Percentiles rank a stretch among this genome's conserved stretches.
These are phyloP conservation scores for Pachymerium ferrugineum DNA, from an alignment of 2,888 invertebrate genomes.

Conservation along the genomic window DNA sequence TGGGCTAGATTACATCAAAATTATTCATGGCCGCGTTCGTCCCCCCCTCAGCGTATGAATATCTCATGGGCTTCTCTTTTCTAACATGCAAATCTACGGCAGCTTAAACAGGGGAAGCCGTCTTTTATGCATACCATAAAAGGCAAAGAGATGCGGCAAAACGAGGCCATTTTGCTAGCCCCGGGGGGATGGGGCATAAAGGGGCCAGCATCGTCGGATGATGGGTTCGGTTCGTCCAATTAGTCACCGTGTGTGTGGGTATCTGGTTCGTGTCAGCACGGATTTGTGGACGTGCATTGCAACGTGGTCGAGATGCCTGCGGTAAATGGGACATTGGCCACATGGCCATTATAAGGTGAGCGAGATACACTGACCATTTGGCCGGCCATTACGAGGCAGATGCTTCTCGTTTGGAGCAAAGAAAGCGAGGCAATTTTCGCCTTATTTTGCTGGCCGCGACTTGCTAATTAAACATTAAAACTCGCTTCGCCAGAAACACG, in stretches of 20 bases:
- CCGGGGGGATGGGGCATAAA: not conserved
- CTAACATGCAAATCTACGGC: constrained; percentile 30
- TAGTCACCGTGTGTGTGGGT: not conserved
- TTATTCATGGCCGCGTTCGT: constrained; percentile 26
- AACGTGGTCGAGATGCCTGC: constrained; percentile 1
- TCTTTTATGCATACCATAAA: constrained; percentile 31
- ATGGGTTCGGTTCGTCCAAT: not conserved
- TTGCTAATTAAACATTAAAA: constrained; percentile 20
- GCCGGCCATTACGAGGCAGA: constrained; percentile 7
- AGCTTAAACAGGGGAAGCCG: not conserved
- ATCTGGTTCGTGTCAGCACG: constrained; percentile 8
- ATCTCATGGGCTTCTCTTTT: constrained; percentile 26
- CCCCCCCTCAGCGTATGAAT: constrained; percentile 20
- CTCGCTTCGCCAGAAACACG: not conserved
- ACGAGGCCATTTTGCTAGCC: not conserved
- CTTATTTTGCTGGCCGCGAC: constrained; percentile 4
- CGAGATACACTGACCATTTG: constrained; percentile 17
- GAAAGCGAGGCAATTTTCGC: not conserved
- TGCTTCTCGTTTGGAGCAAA: not conserved
- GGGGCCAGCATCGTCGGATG: not conserved
- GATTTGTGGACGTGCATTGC: not conserved
- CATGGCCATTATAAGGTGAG: constrained; percentile 7
- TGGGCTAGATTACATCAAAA: constrained; percentile 30
- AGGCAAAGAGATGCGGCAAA: not conserved
- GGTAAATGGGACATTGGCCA: constrained; percentile 17